A percentile compares a stretch with the other conserved stretches of the same genome.
phyloP scores from a whole-genome alignment of 2,797 vertebrate species.

The Aeoliscus strigatus region DNA sequence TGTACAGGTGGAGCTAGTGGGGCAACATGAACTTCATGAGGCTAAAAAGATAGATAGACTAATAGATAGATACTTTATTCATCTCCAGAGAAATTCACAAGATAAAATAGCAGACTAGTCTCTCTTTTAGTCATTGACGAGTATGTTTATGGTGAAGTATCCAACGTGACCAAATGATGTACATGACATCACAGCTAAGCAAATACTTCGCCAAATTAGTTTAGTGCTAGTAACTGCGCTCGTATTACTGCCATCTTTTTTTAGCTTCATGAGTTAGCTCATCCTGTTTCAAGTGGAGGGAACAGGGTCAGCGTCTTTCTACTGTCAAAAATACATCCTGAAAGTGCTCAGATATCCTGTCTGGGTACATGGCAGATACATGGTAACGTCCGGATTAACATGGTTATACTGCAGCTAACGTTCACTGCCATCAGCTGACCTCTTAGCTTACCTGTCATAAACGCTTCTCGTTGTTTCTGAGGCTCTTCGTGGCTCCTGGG shows the following conservation, averaged over 20 bases:
- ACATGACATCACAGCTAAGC: too few relatives aligned
- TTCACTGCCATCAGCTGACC: slow-evolving; percentile 54
- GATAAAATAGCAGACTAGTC: too few relatives aligned
- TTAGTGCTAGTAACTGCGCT: too few relatives aligned
- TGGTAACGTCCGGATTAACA: not conserved
- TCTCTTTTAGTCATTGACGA: too few relatives aligned
- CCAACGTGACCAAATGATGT: too few relatives aligned
- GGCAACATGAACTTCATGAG: slow-evolving; percentile 2
- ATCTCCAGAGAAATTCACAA: too few relatives aligned
- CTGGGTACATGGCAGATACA: not conserved
- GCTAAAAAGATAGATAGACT: too few relatives aligned
- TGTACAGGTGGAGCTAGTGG: not conserved
- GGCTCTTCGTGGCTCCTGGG: slow-evolving; percentile 1
- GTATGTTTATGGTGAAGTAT: too few relatives aligned
- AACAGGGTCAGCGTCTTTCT: not conserved
- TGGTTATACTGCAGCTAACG: slow-evolving; percentile 16
- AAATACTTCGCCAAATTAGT: too few relatives aligned
- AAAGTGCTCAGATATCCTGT: not conserved
- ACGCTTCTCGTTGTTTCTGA: slow-evolving; percentile 40
- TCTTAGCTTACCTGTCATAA: slow-evolving; percentile 67
- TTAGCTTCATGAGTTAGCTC: slow-evolving; percentile 25
- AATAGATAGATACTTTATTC: too few relatives aligned
- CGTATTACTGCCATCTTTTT: not conserved
- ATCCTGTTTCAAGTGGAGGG: slow-evolving; percentile 1
- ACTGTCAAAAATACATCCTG: not conserved